phyloP scores from a whole-genome alignment of 2,113 vertebrate species.

The Campylomormyrus numenius region DNA sequence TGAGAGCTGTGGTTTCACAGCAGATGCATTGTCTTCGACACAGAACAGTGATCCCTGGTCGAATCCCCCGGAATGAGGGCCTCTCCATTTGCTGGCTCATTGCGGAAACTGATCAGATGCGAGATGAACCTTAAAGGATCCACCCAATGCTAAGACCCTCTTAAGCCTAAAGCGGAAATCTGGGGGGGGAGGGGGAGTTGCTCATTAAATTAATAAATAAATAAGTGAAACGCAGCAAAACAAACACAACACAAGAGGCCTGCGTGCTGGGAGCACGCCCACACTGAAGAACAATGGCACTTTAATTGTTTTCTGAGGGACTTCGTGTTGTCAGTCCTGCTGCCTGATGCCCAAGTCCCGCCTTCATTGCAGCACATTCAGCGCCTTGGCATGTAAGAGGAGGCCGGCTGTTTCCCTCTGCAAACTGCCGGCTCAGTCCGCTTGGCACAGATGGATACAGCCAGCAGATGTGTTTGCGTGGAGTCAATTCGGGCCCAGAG shows the following conservation, averaged over 20 bases:
- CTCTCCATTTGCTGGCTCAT: not conserved
- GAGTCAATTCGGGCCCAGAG: conserved; percentile 49
- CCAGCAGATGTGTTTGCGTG: conserved; percentile 59
- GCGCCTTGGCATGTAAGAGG: conserved; percentile 47
- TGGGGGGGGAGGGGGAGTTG: not conserved
- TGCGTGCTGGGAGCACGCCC: not conserved
- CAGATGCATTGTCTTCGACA: not conserved
- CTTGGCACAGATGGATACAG: conserved; percentile 55
- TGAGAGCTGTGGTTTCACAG: not conserved
- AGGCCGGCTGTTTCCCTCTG: conserved; percentile 40
- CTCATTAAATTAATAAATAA: conserved; percentile 13
- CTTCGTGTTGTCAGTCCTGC: conserved; percentile 35
- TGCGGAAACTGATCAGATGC: not conserved
- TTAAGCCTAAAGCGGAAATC: not conserved
- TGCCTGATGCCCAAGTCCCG: conserved; percentile 20
- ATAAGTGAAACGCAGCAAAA: conserved; percentile 1
- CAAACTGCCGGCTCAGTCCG: conserved; percentile 38
- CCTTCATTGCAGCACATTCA: conserved; percentile 43
- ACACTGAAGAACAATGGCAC: conserved; percentile 33
- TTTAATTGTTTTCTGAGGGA: conserved; percentile 59
- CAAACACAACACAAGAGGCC: conserved; percentile 20
- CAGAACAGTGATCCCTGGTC: not conserved
- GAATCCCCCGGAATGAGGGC: not conserved
- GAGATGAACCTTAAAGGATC: not conserved
- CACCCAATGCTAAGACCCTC: not conserved